Base-by-base conservation (phyloP, 1,140 invertebrate genomes). In the Heliconius hewitsoni region DNA sequence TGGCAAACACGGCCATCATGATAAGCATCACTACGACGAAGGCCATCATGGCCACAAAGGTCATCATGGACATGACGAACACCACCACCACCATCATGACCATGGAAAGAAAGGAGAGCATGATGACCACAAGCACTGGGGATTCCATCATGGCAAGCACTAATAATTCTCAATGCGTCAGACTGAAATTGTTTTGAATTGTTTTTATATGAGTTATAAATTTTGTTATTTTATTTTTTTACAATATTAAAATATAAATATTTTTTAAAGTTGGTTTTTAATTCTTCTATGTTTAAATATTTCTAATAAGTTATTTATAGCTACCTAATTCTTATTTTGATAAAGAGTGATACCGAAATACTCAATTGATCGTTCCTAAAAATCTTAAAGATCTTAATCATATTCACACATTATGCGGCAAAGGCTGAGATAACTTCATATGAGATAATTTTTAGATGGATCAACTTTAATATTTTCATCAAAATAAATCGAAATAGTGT, bases 71-170 rank as follows among this genome's bases (percentile, higher is more conserved):
- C 95, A 97, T 81, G 95, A 96, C 23, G 95, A 96, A 55, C 96
- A 96, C 76, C 96, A 96, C 86, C 95, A 95, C 71, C 95, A 96
- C 87, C 95, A 96, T 57, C 93, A 95, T 71, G 95, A 96, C 83
- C 95, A 96, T 74, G 96, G 95, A 83, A 96, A 97, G 89, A 97
- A 97, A 87, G 96, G 96, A 23, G 96, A 93, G 8, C 95, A 96
- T 81, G 94, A 96, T 27, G 95, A 95, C 77, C 96, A 96, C 87
- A 96, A 96, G 89, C 94, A 96, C 84, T 96, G 96, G 96, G 95
- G 95, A 74, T 95, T 91, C 91, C 86, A 95, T 72, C 87, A 91
- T 57, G 91, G 91, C 81, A 93, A 93, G 78, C 91, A 93, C 82
- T 93, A 83, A 66, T 66, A 57, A 57, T 57, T 30, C 23, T n/a